Conservation (phyloP, 2,113 vertebrate genomes). For the Anthoscopus minutus region DNA sequence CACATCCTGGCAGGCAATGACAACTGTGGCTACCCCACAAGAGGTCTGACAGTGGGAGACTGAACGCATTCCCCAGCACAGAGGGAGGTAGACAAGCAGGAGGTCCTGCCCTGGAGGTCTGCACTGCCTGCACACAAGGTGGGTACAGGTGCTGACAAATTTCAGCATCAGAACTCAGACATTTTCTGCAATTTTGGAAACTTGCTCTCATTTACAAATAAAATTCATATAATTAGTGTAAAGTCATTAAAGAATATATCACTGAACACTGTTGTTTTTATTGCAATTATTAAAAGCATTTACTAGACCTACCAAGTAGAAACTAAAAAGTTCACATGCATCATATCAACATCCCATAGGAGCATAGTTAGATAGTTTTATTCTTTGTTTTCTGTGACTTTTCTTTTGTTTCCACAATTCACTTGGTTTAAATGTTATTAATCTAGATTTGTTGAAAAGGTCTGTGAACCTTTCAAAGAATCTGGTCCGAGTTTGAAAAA, state of each 20-base stretch:
- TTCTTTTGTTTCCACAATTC: slow-evolving; percentile 52
- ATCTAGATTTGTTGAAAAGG: slow-evolving; percentile 18
- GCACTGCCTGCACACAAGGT: not conserved
- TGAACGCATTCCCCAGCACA: not conserved
- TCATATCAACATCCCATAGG: not conserved
- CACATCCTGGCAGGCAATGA: not conserved
- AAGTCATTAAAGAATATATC: slow-evolving; percentile 30
- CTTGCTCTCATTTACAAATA: slow-evolving; percentile 40
- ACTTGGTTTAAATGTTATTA: slow-evolving; percentile 45
- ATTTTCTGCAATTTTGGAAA: slow-evolving; percentile 17
- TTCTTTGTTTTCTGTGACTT: slow-evolving; percentile 28
- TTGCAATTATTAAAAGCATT: slow-evolving; percentile 48
- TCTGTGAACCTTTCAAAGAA: slow-evolving; percentile 27
- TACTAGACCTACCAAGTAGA: slow-evolving; percentile 2
- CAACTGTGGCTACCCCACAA: not conserved
- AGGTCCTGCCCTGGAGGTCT: not conserved
- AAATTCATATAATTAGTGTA: slow-evolving; percentile 45
- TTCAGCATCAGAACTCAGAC: not conserved
- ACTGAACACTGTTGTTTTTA: slow-evolving; percentile 6
- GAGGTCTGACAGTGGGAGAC: not conserved
- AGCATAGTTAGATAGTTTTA: slow-evolving; percentile 52
- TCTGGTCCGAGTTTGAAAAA: slow-evolving; percentile 52
- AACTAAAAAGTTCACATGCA: not conserved
- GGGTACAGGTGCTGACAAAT: not conserved
- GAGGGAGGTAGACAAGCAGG: not conserved